A percentile compares a stretch with the other conserved stretches of the same genome.
These are phyloP conservation scores for Leptinotarsa lineolata DNA, from an alignment of 1,140 invertebrate genomes.

Conservation along the genomic window DNA sequence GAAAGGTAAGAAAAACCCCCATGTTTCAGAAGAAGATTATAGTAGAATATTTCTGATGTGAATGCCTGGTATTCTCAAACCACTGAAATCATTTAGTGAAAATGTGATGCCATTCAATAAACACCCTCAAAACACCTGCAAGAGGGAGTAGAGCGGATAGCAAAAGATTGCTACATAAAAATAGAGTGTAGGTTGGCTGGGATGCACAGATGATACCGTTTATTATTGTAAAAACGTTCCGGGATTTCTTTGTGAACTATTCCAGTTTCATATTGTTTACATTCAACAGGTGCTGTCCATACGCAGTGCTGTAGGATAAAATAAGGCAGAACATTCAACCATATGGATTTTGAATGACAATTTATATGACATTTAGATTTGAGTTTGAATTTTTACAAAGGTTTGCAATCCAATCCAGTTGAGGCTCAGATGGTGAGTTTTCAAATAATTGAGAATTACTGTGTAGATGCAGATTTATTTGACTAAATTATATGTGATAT, in stretches of 20 bases:
- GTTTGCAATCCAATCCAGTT: too few species aligned
- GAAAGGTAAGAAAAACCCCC: neutral
- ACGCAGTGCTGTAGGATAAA: neutral
- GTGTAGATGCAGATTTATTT: too few species aligned
- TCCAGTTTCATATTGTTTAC: conserved; percentile 1
- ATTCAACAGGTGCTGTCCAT: conserved; percentile 4
- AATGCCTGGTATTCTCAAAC: neutral
- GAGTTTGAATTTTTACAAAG: too few species aligned
- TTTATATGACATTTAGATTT: too few species aligned
- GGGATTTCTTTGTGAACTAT: conserved; percentile 1
- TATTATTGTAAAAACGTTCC: conserved; percentile 4
- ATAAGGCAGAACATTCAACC: neutral
- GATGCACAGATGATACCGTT: neutral
- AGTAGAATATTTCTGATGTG: neutral
- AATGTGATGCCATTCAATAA: neutral
- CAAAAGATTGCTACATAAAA: neutral
- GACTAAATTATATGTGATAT: too few species aligned
- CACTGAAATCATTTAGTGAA: neutral
- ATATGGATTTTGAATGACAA: neutral
- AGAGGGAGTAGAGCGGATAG: neutral
- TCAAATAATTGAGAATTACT: too few species aligned
- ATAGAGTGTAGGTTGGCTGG: neutral
- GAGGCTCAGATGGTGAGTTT: too few species aligned
- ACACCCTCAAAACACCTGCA: conserved; percentile 5
- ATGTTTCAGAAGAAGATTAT: neutral